These are phyloP conservation scores for Harlomillsia oculata DNA, from an alignment of 1,140 invertebrate species.

Conservation along the genomic window DNA sequence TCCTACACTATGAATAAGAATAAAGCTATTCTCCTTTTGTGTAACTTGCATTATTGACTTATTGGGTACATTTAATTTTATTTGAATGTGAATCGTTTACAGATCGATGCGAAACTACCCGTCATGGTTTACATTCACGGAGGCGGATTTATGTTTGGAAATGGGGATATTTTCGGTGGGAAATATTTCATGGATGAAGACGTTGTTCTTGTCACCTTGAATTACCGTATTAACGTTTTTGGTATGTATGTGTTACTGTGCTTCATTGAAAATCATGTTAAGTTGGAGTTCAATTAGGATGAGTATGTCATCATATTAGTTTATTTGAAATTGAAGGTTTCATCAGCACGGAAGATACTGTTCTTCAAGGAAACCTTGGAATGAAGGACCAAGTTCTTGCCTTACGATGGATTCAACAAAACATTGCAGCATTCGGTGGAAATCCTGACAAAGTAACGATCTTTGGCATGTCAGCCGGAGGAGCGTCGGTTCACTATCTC, in stretches of 20 bases:
- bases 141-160: not conserved
- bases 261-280: too few relatives aligned
- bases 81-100: not conserved
- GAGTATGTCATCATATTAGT: not conserved
- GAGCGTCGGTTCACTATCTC: not conserved
- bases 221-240: not conserved
- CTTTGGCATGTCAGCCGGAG: not conserved
- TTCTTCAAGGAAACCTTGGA: slow-evolving; percentile 30
- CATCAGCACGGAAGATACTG: slow-evolving; percentile 1
- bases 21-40: not conserved
- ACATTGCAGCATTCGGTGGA: not conserved
- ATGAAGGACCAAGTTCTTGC: slow-evolving; percentile 14
- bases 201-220: not conserved
- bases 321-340: slow-evolving; percentile 1
- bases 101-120: not conserved
- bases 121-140: slow-evolving; percentile 38
- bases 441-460: not conserved
- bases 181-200: slow-evolving; percentile 1
- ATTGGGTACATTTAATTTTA: not conserved
- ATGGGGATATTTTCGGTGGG: not conserved
- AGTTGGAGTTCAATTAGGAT: not conserved
- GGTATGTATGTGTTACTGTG: too few relatives aligned
- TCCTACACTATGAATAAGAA: not conserved
- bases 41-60: not conserved
- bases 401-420: not conserved